Evolutionary conservation across 2,113 vertebrate species (phyloP).

Genomic region (Neolamprologus brichardi): DNA sequence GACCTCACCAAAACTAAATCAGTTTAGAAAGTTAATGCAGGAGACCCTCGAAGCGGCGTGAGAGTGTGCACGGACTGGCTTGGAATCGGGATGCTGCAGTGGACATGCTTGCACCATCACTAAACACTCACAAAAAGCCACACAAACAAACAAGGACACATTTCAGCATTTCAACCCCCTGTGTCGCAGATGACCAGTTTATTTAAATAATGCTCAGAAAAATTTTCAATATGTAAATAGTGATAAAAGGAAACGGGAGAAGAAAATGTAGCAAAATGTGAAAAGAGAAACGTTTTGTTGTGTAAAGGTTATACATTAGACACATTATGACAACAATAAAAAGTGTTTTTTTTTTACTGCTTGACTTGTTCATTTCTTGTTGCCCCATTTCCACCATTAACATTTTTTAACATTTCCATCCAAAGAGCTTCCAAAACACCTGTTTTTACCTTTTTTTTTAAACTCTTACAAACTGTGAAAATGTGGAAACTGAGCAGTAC

Average conservation of each 20-base stretch:
- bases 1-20: not conserved
- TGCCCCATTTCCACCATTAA: not conserved
- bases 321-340: constrained; percentile 43
- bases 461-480: not conserved
- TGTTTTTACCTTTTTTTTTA: not conserved
- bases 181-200: constrained; percentile 6
- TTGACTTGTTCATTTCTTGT: not conserved
- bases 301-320: constrained; percentile 44
- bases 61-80: not conserved
- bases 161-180: not conserved
- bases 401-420: not conserved
- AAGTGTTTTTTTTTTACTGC: not conserved
- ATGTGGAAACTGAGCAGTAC: not conserved
- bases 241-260: constrained; percentile 4
- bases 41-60: not conserved
- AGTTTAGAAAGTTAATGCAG: not conserved
- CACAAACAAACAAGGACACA: not conserved
- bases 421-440: not conserved
- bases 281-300: constrained; percentile 48
- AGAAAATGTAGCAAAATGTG: constrained; percentile 48
- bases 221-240: constrained; percentile 72
- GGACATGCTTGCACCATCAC: not conserved
- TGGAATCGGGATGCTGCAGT: not conserved
- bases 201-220: constrained; percentile 4
- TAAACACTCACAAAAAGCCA: not conserved